Evolutionary conservation across 1,140 invertebrate species (phyloP).

Genomic region (Drosophila kohkoa): DNA sequence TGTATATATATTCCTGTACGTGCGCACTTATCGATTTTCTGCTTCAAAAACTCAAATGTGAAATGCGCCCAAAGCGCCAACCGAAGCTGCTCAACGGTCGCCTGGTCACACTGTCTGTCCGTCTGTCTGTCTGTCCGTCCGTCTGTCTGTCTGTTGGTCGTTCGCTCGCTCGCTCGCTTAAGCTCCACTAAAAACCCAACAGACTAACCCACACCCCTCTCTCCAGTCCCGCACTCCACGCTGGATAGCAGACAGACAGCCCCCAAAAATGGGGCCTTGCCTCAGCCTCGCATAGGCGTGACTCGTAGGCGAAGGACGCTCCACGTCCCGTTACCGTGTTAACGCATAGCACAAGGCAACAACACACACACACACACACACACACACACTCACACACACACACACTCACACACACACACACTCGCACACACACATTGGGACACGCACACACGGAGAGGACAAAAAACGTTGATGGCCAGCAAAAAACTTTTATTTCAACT

Average conservation of each 20-base stretch:
- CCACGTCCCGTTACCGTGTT: slow-evolving; percentile 24
- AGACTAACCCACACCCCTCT: not conserved
- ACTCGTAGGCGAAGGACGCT: slow-evolving; percentile 35
- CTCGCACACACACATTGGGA: not conserved
- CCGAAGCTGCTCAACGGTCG: slow-evolving; percentile 6
- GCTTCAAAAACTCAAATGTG: slow-evolving; percentile 40
- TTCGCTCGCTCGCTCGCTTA: not conserved
- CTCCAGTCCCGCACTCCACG: not conserved
- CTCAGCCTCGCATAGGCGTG: slow-evolving; percentile 31
- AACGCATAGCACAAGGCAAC: slow-evolving; percentile 31
- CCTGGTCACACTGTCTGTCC: not conserved
- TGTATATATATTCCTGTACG: slow-evolving; percentile 45
- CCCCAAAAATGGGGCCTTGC: not conserved
- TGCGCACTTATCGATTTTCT: slow-evolving; percentile 53
- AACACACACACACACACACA: slow-evolving; percentile 15
- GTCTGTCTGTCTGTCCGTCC: not conserved
- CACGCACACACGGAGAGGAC: not conserved
- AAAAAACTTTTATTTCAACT: slow-evolving; percentile 43
- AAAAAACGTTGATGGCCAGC: slow-evolving; percentile 34
- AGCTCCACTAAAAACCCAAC: slow-evolving; percentile 25
- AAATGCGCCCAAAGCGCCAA: slow-evolving; percentile 49
- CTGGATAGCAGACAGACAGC: not conserved
- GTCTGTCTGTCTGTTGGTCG: not conserved
- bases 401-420: no score
- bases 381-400: slow-evolving; percentile 8